A percentile compares a stretch with the other conserved stretches of the same genome.
These are phyloP conservation scores for Brachycybe producta DNA, from an alignment of 2,888 invertebrate species.

Conservation along the genomic window DNA sequence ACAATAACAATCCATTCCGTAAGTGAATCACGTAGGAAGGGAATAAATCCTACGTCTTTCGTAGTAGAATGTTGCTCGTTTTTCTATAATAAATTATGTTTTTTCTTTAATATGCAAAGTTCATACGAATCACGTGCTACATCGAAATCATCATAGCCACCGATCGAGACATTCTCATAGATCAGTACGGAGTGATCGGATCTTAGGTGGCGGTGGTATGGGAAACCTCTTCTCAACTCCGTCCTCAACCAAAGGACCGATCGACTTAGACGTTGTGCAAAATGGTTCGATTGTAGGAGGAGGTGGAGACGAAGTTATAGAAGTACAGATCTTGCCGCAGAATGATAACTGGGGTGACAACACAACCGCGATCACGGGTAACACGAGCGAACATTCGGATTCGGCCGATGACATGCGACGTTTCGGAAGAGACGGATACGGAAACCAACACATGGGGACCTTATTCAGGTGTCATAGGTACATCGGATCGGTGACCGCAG, in stretches of 20 bases:
- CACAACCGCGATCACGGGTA: slow-evolving; percentile 91
- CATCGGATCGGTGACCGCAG: slow-evolving; percentile 64
- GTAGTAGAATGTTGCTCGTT: too few relatives aligned
- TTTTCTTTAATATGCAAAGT: background rate
- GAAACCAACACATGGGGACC: slow-evolving; percentile 22
- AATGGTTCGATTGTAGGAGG: slow-evolving; percentile 6
- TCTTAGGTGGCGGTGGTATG: background rate
- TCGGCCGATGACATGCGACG: slow-evolving; percentile 61
- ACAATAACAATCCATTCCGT: too few relatives aligned
- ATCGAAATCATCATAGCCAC: slow-evolving; percentile 15
- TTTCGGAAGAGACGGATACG: slow-evolving; percentile 31
- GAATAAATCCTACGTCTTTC: too few relatives aligned
- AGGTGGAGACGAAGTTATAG: slow-evolving; percentile 56
- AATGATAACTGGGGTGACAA: slow-evolving; percentile 99
- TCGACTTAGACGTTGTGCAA: background rate
- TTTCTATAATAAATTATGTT: background rate
- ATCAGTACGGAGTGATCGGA: slow-evolving; percentile 13
- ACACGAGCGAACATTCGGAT: slow-evolving; percentile 88
- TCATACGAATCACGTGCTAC: slow-evolving; percentile 5
- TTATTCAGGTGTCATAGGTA: slow-evolving; percentile 55
- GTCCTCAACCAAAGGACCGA: slow-evolving; percentile 27
- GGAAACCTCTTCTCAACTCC: slow-evolving; percentile 4
- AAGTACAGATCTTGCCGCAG: slow-evolving; percentile 81
- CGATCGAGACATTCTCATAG: slow-evolving; percentile 25
- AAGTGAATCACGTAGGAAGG: too few relatives aligned